A percentile compares a stretch with the other conserved stretches of the same genome.
Conservation (phyloP, 2,888 invertebrate species). For the Drosophila mulleri region DNA sequence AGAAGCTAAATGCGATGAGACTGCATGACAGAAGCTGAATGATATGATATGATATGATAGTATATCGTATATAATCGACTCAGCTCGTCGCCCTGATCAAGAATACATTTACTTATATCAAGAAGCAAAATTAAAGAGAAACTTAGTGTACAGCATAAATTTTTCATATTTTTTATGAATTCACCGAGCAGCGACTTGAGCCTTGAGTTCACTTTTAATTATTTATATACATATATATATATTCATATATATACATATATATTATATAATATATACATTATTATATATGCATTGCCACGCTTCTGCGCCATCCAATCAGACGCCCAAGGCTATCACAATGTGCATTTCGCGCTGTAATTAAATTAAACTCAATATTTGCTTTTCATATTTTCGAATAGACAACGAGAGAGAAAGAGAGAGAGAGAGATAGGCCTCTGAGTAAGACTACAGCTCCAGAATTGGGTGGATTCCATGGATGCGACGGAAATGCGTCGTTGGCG, state of each 20-base stretch:
- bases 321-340: neutral
- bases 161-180: too few species aligned
- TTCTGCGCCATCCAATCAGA: neutral
- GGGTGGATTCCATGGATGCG: slow-evolving; percentile 4
- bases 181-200: too few species aligned
- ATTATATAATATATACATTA: neutral
- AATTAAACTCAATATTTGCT: slow-evolving; percentile 77
- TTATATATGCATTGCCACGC: neutral
- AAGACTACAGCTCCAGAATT: slow-evolving; percentile 10
- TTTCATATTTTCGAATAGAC: slow-evolving; percentile 52
- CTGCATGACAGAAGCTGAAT: too few species aligned
- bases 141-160: too few species aligned
- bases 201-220: too few species aligned
- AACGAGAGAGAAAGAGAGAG: neutral
- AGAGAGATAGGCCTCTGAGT: neutral
- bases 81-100: too few species aligned
- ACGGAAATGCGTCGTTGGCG: slow-evolving; percentile 62
- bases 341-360: slow-evolving; percentile 65
- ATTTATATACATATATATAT: too few species aligned
- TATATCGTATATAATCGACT: too few species aligned
- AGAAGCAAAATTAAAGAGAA: too few species aligned
- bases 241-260: neutral
- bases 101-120: too few species aligned
- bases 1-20: too few species aligned
- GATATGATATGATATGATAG: too few species aligned